phyloP scores from a whole-genome alignment of 2,113 vertebrate genomes.

The Perca schrenkii region DNA sequence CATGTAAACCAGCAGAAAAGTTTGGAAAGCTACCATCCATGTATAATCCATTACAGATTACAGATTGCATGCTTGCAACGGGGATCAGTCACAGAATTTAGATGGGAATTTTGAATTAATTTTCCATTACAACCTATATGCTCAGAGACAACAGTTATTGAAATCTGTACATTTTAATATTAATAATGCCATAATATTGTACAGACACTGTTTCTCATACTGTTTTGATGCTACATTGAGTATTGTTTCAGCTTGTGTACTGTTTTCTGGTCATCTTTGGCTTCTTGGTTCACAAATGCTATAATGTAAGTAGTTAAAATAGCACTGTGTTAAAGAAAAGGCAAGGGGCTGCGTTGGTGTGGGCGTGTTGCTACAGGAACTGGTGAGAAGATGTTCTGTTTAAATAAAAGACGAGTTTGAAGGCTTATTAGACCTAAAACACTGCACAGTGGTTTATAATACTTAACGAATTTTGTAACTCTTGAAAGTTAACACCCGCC shows the following conservation, averaged over 20 bases:
- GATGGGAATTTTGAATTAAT: conserved; percentile 23
- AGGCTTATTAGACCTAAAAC: neutral
- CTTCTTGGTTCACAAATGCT: neutral
- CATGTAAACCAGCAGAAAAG: conserved; percentile 45
- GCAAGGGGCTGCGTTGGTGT: neutral
- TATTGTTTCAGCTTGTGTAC: neutral
- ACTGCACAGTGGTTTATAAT: neutral
- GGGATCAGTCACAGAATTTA: conserved; percentile 35
- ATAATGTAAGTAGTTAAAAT: neutral
- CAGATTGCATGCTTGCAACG: conserved; percentile 13
- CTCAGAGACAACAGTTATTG: conserved; percentile 11
- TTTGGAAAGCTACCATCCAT: conserved; percentile 35
- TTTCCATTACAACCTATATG: conserved; percentile 29
- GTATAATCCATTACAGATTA: conserved; percentile 58
- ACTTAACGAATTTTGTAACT: neutral
- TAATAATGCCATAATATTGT: neutral
- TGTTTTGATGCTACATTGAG: neutral
- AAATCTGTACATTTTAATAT: conserved; percentile 8
- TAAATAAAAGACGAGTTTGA: neutral
- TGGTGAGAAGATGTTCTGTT: neutral
- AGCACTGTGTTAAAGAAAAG: neutral
- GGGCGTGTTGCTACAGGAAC: neutral
- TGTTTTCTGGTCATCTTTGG: conserved; percentile 4
- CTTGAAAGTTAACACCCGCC: neutral
- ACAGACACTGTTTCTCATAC: neutral